Base-by-base conservation (phyloP, 2,888 invertebrate genomes). In the Lottia gigantea region DNA sequence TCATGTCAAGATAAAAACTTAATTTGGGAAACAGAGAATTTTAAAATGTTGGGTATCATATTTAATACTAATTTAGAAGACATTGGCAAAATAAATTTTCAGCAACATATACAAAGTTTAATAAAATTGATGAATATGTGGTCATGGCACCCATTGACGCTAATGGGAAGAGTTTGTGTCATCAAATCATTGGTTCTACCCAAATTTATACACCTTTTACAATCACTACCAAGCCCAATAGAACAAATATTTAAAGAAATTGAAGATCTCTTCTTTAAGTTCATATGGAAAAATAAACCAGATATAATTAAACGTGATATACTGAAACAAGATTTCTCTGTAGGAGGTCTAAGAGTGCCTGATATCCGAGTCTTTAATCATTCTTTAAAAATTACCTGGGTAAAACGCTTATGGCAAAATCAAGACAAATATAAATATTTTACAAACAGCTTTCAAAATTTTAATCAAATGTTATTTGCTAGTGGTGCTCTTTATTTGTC, bases 301-400 rank as follows among this genome's bases (percentile, higher is more conserved):
- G 68, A 68, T 16, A 65, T 67, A 62, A 31, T 67, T 7, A 71
- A 71, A 16, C 25, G 67, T 23, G 64, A 71, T 46, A 63, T 49
- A 25, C 15, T 71, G 15, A 64, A 65, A 15, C 31, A 26, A 26
- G 65, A 71, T 26, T 46, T 12, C 16, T 7, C 8, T 6, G 25
- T 64, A 46, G 68, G 71, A 31, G 62, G 71, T 31, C 31, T 71
- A 19, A 71, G 68, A 68, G 68, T 71, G 25, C 67, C 67, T 16
- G 47, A 71, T 71, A 64, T 67, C 62, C n/a, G 31, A 12, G 40
- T 46, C 16, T 66, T 46, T 11, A 14, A 40, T 25, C 55, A 62
- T 62, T 1, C 69, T 8, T 40, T 71, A 49, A 71, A 71, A 47
- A 66, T 62, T 55, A 19, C 67, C 26, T 71, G 71, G 71, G 46